Percentiles rank a stretch among this genome's conserved stretches.
Evolutionary conservation across 1,140 invertebrate genomes (phyloP).

Genomic region (Papilio machaon): DNA sequence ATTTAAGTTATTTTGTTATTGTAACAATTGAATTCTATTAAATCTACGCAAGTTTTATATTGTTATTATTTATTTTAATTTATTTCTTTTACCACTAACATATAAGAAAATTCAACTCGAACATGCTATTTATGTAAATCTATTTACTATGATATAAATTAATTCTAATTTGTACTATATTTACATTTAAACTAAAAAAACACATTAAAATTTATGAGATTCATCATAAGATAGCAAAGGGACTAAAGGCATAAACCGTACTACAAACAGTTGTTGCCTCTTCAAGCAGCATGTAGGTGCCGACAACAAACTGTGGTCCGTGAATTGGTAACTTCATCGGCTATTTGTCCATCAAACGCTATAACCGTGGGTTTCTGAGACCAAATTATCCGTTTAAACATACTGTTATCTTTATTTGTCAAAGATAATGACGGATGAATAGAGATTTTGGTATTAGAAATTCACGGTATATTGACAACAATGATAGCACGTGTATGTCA

Average conservation of each 20-base stretch:
- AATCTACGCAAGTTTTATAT: slow-evolving; percentile 33
- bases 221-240: slow-evolving; percentile 35
- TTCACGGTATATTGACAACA: too few relatives aligned
- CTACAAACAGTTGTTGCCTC: neutral
- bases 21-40: slow-evolving; percentile 29
- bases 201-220: slow-evolving; percentile 26
- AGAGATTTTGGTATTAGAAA: too few relatives aligned
- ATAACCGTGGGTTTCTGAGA: too few relatives aligned
- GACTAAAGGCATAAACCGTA: neutral
- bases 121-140: neutral
- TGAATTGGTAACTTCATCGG: neutral
- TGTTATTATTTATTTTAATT: slow-evolving; percentile 10
- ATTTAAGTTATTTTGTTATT: slow-evolving; percentile 16
- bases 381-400: too few relatives aligned
- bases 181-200: slow-evolving; percentile 36
- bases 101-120: neutral
- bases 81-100: neutral
- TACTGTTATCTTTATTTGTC: too few relatives aligned
- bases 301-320: neutral
- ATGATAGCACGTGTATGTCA: too few relatives aligned
- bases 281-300: too few relatives aligned
- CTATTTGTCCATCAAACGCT: too few relatives aligned
- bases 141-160: neutral
- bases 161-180: neutral
- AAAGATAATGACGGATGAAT: too few relatives aligned